Evolutionary conservation across 1,140 invertebrate genomes (phyloP).

Genomic region (Homarus americanus): DNA sequence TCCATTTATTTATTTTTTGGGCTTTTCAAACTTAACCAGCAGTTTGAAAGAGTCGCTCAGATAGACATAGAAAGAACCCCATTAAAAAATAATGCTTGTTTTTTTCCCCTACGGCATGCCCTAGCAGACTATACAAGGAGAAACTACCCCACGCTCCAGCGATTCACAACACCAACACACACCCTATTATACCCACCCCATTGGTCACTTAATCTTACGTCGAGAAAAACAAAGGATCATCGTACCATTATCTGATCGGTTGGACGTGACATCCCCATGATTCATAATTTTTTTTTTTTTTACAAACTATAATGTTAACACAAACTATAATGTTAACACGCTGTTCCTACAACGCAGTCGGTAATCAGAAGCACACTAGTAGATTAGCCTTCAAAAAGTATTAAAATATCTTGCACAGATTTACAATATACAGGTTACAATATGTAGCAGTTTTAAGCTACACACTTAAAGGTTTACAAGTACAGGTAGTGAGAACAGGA

Average conservation of each 20-base stretch:
- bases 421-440: constrained; percentile 46
- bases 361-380: constrained; percentile 61
- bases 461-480: constrained; percentile 39
- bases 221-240: constrained; percentile 64
- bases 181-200: not conserved
- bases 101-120: not conserved
- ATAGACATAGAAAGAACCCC: not conserved
- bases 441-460: constrained; percentile 57
- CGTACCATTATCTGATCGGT: constrained; percentile 35
- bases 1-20: not conserved
- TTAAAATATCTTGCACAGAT: constrained; percentile 63
- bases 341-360: constrained; percentile 46
- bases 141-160: not conserved
- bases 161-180: constrained; percentile 14
- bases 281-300: not conserved
- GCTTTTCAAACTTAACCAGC: constrained; percentile 1
- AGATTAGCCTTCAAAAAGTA: constrained; percentile 64
- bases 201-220: constrained; percentile 21
- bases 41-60: not conserved
- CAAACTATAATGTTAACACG: constrained; percentile 38
- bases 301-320: constrained; percentile 41
- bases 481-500: constrained; percentile 4
- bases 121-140: not conserved
- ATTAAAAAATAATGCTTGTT: not conserved
- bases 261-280: not conserved